Base-by-base conservation (phyloP, 2,888 invertebrate genomes). In the Agonum fuliginosum region DNA sequence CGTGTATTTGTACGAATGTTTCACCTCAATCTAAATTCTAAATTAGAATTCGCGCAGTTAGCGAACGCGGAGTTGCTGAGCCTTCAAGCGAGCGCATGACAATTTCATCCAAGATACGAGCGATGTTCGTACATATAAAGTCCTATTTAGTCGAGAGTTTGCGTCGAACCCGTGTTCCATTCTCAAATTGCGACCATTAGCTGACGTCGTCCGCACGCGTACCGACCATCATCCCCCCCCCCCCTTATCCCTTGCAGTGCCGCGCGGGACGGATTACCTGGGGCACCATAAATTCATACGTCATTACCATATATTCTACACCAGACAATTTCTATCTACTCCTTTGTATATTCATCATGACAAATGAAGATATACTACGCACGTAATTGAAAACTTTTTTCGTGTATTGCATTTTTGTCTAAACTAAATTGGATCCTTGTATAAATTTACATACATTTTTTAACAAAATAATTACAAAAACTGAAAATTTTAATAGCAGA, bases 11-110 rank as follows among this genome's bases (percentile, higher is more conserved):
- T 34, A 30, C 58, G 58, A 62, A 62, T 62, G 58, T 62, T 62
- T 62, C 58, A 62, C 58, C 58, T 62, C 58, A 62, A 62, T 62
- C 58, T 62, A 62, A 62, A 62, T 62, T 62, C 58, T 62, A 62
- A 62, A 62, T 62, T 62, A 62, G 58, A 34, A 62, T 62, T n/a
- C 58, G 58, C 58, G 34, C 58, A 62, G 58, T 62, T 62, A 62
- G 30, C 58, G 17, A 30, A n/a, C n/a, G n/a, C n/a, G n/a, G n/a
- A n/a, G n/a, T n/a, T n/a, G n/a, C n/a, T n/a, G n/a, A n/a, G n/a
- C n/a, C n/a, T n/a, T n/a, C n/a, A n/a, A n/a, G 54, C 54, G 58
- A 62, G 58, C 58, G 30, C 58, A 62, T 62, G 58, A 62, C 58
- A 62, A 62, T 62, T 62, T 62, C 58, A 62, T 62, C 58, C 58